Conservation (phyloP, 2,888 invertebrate genomes). For the Apoda limacodes region DNA sequence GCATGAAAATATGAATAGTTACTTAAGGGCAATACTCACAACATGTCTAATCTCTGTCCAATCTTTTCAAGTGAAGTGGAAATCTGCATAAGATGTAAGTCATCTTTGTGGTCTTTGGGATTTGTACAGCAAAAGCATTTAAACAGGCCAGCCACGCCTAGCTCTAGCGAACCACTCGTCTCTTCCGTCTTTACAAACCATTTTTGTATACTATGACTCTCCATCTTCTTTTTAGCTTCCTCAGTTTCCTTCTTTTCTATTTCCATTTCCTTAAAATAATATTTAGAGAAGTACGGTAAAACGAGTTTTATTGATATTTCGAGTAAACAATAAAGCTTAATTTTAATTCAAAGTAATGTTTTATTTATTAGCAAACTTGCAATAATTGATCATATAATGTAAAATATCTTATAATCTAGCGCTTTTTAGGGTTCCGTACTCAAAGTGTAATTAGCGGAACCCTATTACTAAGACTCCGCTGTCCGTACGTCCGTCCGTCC, state of each 20-base stretch:
- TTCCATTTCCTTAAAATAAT: constrained; percentile 81
- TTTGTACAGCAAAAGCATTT: constrained; percentile 91
- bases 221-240: constrained; percentile 83
- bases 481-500: too few species aligned
- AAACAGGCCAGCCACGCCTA: constrained; percentile 86
- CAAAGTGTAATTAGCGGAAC: too few species aligned
- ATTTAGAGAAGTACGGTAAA: too few species aligned
- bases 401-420: too few species aligned
- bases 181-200: constrained; percentile 80
- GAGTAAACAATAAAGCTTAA: constrained; percentile 1
- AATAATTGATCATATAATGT: too few species aligned
- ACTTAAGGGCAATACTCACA: too few species aligned
- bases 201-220: constrained; percentile 81
- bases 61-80: constrained; percentile 83
- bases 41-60: constrained; percentile 79
- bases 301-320: constrained; percentile 1
- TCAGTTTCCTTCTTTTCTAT: constrained; percentile 85
- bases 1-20: too few species aligned
- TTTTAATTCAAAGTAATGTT: too few species aligned
- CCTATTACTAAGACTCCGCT: too few species aligned
- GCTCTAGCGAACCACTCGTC: constrained; percentile 86
- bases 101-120: constrained; percentile 86
- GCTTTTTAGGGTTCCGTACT: too few species aligned
- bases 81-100: constrained; percentile 84
- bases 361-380: too few species aligned